Evolutionary conservation across 2,888 invertebrate species (phyloP).

Genomic region (Hipparchia sbordonii): DNA sequence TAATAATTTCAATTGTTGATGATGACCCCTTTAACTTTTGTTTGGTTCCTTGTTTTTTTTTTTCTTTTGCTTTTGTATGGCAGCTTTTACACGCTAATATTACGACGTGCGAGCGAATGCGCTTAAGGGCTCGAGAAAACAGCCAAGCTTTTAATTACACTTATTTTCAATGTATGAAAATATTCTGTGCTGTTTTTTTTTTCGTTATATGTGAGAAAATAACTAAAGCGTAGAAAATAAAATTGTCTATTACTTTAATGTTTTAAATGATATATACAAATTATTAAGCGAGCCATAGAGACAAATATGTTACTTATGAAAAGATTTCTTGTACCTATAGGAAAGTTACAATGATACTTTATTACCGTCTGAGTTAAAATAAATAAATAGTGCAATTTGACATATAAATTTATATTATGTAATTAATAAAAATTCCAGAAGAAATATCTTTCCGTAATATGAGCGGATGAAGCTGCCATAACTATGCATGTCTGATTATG

Average conservation of each 20-base stretch:
- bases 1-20: constrained; percentile 7
- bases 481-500: constrained; percentile 39
- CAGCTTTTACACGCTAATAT: constrained; percentile 52
- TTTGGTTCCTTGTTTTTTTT: constrained; percentile 41
- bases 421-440: too few species aligned
- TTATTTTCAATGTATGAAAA: neutral
- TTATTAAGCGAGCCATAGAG: neutral
- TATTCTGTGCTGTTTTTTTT: neutral
- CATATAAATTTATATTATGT: too few species aligned
- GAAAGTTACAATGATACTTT: neutral
- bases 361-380: too few species aligned
- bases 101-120: constrained; percentile 18
- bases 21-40: constrained; percentile 8
- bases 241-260: neutral
- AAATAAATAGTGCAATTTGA: too few species aligned
- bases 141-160: constrained; percentile 20
- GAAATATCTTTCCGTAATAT: neutral
- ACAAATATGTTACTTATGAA: neutral
- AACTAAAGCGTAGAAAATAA: neutral
- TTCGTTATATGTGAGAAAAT: neutral
- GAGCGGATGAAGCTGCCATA: constrained; percentile 39
- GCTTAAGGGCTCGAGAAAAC: constrained; percentile 18
- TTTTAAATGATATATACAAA: neutral
- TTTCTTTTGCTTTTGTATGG: constrained; percentile 47
- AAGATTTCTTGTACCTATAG: neutral